Percentiles rank a stretch among this genome's conserved stretches.
Conservation (phyloP, 1,140 invertebrate species). For the Cotesia typhae region DNA sequence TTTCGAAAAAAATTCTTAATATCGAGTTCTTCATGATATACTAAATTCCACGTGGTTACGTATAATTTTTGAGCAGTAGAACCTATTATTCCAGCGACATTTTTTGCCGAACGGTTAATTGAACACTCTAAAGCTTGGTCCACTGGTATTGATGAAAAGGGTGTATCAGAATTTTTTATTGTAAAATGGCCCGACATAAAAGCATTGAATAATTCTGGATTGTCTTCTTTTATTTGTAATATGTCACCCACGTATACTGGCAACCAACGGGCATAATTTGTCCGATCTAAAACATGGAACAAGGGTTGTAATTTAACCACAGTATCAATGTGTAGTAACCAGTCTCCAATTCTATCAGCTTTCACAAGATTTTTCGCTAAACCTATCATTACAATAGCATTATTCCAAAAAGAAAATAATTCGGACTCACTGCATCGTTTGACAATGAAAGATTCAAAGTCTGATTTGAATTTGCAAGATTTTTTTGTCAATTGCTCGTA, state of each 20-base stretch:
- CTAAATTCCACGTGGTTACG: background rate
- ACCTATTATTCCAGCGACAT: background rate
- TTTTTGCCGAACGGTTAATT: background rate
- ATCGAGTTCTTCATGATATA: slow-evolving; percentile 1
- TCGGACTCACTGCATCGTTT: slow-evolving; percentile 16
- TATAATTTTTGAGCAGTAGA: background rate
- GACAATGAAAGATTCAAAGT: slow-evolving; percentile 26
- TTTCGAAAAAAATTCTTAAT: slow-evolving; percentile 6
- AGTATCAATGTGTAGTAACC: slow-evolving; percentile 27
- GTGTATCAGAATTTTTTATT: slow-evolving; percentile 10
- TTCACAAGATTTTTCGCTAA: slow-evolving; percentile 30
- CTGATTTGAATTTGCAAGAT: background rate
- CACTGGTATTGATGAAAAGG: slow-evolving; percentile 16
- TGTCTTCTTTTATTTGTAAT: background rate
- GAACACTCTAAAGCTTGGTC: slow-evolving; percentile 1
- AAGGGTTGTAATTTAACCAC: slow-evolving; percentile 37
- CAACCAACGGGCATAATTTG: slow-evolving; percentile 36
- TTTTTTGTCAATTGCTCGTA: background rate
- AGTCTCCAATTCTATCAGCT: slow-evolving; percentile 31
- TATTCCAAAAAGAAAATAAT: slow-evolving; percentile 27
- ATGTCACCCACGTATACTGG: slow-evolving; percentile 35
- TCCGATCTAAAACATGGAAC: slow-evolving; percentile 36
- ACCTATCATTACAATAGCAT: slow-evolving; percentile 24
- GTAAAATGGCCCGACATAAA: slow-evolving; percentile 18
- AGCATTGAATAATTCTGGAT: slow-evolving; percentile 13